A percentile compares a stretch with the other conserved stretches of the same genome.
Evolutionary conservation across 1,140 invertebrate genomes (phyloP).

Genomic region (Tetramorium simillimum): DNA sequence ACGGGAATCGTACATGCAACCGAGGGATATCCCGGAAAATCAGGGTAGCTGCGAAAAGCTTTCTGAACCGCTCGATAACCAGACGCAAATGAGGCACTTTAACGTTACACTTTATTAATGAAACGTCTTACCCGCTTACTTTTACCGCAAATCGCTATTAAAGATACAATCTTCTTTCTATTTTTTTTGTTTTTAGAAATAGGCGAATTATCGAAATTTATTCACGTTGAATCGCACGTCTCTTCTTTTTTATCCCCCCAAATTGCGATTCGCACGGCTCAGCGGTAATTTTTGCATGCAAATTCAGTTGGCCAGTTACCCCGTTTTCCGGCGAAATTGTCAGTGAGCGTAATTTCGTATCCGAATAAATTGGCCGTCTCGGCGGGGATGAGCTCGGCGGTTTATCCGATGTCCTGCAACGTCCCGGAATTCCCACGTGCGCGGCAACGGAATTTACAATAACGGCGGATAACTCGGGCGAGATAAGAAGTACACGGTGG

Average conservation of each 20-base stretch:
- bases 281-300: slow-evolving; percentile 39
- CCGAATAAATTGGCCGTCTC: slow-evolving; percentile 48
- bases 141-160: not conserved
- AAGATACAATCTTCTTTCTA: not conserved
- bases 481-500: slow-evolving; percentile 37
- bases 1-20: not conserved
- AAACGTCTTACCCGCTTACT: not conserved
- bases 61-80: too few relatives aligned
- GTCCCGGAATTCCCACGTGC: slow-evolving; percentile 32
- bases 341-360: slow-evolving; percentile 46
- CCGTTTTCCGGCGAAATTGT: not conserved
- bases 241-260: not conserved
- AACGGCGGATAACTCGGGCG: slow-evolving; percentile 30
- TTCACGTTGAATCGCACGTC: not conserved
- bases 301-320: slow-evolving; percentile 9
- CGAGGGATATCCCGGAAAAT: not conserved
- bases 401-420: slow-evolving; percentile 49
- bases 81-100: not conserved
- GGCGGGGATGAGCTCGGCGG: slow-evolving; percentile 16
- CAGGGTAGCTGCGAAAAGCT: not conserved
- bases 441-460: slow-evolving; percentile 39
- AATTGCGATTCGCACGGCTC: not conserved
- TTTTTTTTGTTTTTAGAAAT: not conserved
- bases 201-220: not conserved
- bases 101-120: not conserved